Evolutionary conservation across 2,113 vertebrate genomes (phyloP).

Genomic region (Dasypus novemcinctus): DNA sequence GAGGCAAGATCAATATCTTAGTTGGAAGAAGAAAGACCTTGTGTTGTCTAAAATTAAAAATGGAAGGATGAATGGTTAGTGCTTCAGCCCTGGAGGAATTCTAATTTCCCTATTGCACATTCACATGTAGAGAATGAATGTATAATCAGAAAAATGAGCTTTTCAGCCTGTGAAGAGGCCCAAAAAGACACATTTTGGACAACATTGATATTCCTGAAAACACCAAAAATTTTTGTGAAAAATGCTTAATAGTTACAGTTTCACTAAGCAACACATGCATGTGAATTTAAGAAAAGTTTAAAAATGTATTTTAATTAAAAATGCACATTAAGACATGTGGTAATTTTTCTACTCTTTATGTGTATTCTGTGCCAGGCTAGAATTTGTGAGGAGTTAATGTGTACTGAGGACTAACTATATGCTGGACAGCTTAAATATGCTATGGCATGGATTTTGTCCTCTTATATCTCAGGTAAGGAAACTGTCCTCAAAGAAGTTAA

Average conservation of each 20-base stretch:
- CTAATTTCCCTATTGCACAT: background rate
- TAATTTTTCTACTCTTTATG: background rate
- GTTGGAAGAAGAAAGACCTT: background rate
- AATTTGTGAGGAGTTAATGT: background rate
- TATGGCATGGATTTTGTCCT: background rate
- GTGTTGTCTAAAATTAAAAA: conserved; percentile 27
- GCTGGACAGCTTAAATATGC: background rate
- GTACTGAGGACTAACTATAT: background rate
- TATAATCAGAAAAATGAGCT: background rate
- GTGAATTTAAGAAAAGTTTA: background rate
- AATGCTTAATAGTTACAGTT: background rate
- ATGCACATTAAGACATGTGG: background rate
- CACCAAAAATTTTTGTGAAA: background rate
- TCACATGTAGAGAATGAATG: background rate
- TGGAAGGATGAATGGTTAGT: background rate
- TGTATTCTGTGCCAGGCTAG: background rate
- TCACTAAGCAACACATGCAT: background rate
- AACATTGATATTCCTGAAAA: background rate
- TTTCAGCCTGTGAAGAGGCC: background rate
- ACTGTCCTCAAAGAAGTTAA: background rate
- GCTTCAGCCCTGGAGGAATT: background rate
- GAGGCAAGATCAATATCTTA: background rate
- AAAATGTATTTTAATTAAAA: background rate
- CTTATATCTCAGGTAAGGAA: background rate
- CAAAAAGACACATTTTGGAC: background rate